Base-by-base conservation (phyloP, 2,797 vertebrate species). In the Anomalospiza imberbis region DNA sequence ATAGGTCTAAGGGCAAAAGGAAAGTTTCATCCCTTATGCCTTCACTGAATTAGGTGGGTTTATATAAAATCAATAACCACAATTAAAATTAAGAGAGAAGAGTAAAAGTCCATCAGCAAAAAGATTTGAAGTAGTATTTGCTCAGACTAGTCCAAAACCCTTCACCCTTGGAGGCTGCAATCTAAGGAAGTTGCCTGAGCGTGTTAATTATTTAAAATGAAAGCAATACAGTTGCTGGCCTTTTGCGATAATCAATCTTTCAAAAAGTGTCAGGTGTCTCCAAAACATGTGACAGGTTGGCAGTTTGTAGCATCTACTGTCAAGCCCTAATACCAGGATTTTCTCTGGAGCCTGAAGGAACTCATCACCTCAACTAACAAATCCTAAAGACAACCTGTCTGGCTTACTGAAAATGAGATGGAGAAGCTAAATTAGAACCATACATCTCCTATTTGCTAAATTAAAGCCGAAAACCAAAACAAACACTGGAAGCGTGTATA, bases 311-410 rank as follows among this genome's bases (percentile, higher is more conserved):
- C 24, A 93, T 40, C 90, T 83, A 78, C 57, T 70, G 63, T 74
- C 12, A 6, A 70, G 74, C 28, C 12, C 81, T 91, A 88, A 89
- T 74, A 95, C 57, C 21, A 78, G 90, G 91, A 60, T 80, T 93
- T 94, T 71, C 83, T 91, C 28, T 76, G 67, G 65, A 91, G 57
- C 75, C 73, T 85, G 60, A 54, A 92, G 75, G 89, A 95, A 92
- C 47, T 80, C 62, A 77, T 91, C 54, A 60, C 83, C 71, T 96
- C 77, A 53, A 45, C 44, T 79, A 96, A 92, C 85, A 93, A 85
- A 96, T 93, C 89, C 72, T 66, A 85, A 90, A 94, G 92, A 89
- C 92, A 96, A 94, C 62, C 72, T 93, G 73, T 80, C 93, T 93
- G 73, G 32, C 90, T 85, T 70, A 87, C 47, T 73, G 84, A 74